Evolutionary conservation across 2,888 invertebrate species (phyloP), one percentile per base, ranked within the genome.

Genomic region (Diarsia dahlii): DNA sequence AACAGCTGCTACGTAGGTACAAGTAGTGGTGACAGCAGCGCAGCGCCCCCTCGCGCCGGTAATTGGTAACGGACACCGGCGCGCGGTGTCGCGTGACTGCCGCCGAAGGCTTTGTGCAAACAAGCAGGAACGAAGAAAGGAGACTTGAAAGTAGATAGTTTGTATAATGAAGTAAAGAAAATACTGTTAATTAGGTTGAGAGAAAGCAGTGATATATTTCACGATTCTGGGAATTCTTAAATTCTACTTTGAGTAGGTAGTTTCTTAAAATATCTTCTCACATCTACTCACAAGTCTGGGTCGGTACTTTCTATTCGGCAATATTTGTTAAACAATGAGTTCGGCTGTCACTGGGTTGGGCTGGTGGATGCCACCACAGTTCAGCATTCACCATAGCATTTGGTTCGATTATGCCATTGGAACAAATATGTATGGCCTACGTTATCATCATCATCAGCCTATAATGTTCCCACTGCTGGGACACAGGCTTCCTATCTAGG

Each of bases 61-160:
- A 88, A 91, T 91, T 91, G 91, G 92, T 88, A 91, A 90, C 80
- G 75, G 86, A 91, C 80, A 90, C 91, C 87, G 78, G 68, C 71
- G 81, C 69, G 56, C 78, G 86, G 89, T 86, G 85, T 88, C 78
- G 62, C 79, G 70, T 71, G 78, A 75, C 78, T 69, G 67, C 75
- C 52, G 58, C 66, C 78, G 60, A 71, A 68, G 75, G 56, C 76
- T 69, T 74, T 60, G 65, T 70, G 45, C 56, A 45, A 60, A 66
- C 65, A 60, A 74, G 56, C 60, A 56, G 13, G 39, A 39, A 46
- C 54, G 63, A 6, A 56, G 15, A 13, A 46, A 70, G 23, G 39
- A 50, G 3, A 64, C 13, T 52, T 18, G 1, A 18, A 34, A 34
- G n/a, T 39, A n/a, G 10, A 20, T 58, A 18, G 52, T 20, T n/a